Percentiles rank a stretch among this genome's conserved stretches.
phyloP scores from a whole-genome alignment of 1,140 invertebrate genomes.

The Grapholita molesta region DNA sequence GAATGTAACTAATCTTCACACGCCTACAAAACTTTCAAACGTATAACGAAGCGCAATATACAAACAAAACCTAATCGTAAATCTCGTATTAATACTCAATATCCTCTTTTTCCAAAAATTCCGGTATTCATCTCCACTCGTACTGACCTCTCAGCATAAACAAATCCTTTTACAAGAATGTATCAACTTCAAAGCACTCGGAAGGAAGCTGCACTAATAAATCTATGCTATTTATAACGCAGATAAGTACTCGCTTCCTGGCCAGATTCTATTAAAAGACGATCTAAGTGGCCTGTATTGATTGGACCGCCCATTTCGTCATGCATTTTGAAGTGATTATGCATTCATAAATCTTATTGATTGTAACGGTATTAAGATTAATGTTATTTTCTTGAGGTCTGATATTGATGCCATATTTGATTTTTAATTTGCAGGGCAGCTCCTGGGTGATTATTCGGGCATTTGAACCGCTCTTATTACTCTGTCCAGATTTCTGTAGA shows the following conservation, averaged over 20 bases:
- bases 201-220: slow-evolving; percentile 27
- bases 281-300: background rate
- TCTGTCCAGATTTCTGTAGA: too few species aligned
- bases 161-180: slow-evolving; percentile 1
- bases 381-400: background rate
- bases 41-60: too few species aligned
- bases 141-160: background rate
- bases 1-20: too few species aligned
- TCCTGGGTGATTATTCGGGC: background rate
- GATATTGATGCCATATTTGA: background rate
- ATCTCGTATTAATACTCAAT: background rate
- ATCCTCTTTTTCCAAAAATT: background rate
- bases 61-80: too few species aligned
- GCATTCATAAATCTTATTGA: background rate
- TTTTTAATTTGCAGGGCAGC: background rate
- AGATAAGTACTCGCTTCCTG: slow-evolving; percentile 26
- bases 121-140: background rate
- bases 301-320: background rate
- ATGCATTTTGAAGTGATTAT: background rate
- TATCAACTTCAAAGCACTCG: slow-evolving; percentile 24
- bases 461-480: too few species aligned
- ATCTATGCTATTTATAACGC: slow-evolving; percentile 24
- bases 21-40: too few species aligned
- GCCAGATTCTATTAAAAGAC: background rate
- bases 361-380: background rate